A percentile compares a stretch with the other conserved stretches of the same genome.
Evolutionary conservation across 53 echinoderm and acorn worm species (phyloP).

Genomic region (Astropecten irregularis): DNA sequence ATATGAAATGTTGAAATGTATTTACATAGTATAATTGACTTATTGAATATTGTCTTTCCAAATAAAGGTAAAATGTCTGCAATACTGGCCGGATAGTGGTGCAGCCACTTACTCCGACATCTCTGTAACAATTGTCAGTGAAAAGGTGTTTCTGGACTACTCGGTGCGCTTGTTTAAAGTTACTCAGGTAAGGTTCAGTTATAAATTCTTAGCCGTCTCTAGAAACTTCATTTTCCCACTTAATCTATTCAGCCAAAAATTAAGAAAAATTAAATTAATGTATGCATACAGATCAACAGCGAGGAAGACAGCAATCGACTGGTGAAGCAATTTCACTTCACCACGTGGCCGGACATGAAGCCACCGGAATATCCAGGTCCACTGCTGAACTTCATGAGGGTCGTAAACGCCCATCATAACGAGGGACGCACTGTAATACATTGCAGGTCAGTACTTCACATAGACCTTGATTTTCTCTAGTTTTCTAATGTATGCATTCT

Average conservation of each 20-base stretch:
- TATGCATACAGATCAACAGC: no score
- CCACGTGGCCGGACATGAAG: slow-evolving; percentile 84
- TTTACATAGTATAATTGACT: not conserved
- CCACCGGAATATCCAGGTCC: slow-evolving; percentile 66
- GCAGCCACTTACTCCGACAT: not conserved
- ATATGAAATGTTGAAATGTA: not conserved
- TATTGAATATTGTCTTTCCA: not conserved
- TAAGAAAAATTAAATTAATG: no score
- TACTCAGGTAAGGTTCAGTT: not conserved
- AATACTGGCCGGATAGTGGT: slow-evolving; percentile 2
- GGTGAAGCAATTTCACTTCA: slow-evolving; percentile 75
- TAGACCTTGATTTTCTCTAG: no score
- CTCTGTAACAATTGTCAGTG: not conserved
- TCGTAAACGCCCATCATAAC: slow-evolving; percentile 40
- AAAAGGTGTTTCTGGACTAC: not conserved
- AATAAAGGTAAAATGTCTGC: not conserved
- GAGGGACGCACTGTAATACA: slow-evolving; percentile 69
- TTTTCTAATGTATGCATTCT: no score
- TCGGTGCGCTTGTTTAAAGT: not conserved
- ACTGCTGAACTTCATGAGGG: slow-evolving; percentile 61
- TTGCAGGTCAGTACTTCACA: slow-evolving; percentile 85
- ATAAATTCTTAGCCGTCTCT: no score
- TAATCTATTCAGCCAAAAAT: no score
- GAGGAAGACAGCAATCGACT: not conserved
- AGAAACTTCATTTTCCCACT: no score